Evolutionary conservation across 2,797 vertebrate species (phyloP).

Genomic region (Notolabrus celidotus): DNA sequence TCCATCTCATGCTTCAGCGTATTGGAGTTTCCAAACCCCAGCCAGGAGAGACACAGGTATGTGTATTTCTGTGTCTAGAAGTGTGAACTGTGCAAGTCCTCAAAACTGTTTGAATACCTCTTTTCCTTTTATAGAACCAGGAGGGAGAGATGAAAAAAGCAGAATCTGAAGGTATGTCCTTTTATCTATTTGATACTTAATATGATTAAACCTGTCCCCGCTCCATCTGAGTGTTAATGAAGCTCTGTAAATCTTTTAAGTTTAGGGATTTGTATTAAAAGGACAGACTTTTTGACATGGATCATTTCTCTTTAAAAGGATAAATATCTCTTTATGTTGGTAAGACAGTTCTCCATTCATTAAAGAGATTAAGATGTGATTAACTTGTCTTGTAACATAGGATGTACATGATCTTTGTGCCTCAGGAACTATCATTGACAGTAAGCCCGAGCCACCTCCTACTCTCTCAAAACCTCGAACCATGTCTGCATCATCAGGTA

Average conservation of each 20-base stretch:
- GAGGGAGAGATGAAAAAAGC: slow-evolving; percentile 85
- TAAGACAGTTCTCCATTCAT: slow-evolving; percentile 9
- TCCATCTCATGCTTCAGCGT: slow-evolving; percentile 96
- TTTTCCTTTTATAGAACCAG: slow-evolving; percentile 71
- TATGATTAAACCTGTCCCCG: slow-evolving; percentile 25
- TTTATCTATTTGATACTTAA: slow-evolving; percentile 33
- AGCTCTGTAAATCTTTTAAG: slow-evolving; percentile 31
- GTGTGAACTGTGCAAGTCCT: background rate
- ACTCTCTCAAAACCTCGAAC: slow-evolving; percentile 93
- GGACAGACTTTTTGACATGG: slow-evolving; percentile 18
- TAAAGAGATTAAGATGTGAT: background rate
- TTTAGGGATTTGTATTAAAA: slow-evolving; percentile 38
- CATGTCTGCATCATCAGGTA: slow-evolving; percentile 96
- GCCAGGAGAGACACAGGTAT: slow-evolving; percentile 86
- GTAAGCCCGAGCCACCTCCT: slow-evolving; percentile 88
- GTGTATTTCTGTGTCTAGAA: slow-evolving; percentile 29
- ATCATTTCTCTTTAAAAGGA: slow-evolving; percentile 34
- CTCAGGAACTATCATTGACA: slow-evolving; percentile 96
- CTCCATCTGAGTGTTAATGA: slow-evolving; percentile 35
- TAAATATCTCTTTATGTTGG: slow-evolving; percentile 18
- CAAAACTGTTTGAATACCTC: slow-evolving; percentile 5
- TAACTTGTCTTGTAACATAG: slow-evolving; percentile 36
- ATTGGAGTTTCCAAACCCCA: slow-evolving; percentile 93
- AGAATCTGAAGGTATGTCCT: slow-evolving; percentile 81
- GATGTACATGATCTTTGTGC: slow-evolving; percentile 54